These are phyloP conservation scores for Cyanoderma ruficeps DNA, from an alignment of 2,113 vertebrate species.

Conservation along the genomic window DNA sequence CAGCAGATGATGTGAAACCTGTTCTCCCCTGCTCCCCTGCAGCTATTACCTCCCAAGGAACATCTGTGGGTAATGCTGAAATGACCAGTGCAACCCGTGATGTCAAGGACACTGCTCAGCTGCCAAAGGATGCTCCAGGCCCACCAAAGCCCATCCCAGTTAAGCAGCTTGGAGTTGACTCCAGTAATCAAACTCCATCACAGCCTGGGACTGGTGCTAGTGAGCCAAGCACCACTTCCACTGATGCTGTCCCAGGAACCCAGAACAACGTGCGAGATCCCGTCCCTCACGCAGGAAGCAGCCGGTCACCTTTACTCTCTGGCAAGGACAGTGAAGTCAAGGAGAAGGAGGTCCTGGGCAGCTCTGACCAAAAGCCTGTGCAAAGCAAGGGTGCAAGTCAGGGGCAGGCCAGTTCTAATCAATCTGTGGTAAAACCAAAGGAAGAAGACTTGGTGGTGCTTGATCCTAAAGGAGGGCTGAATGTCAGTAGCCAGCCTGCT, in stretches of 20 bases:
- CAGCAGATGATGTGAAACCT: neutral
- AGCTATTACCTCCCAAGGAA: neutral
- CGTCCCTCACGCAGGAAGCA: neutral
- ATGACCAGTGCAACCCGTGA: neutral
- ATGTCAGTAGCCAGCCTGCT: neutral
- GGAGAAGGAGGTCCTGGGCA: neutral
- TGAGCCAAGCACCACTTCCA: neutral
- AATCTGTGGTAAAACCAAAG: neutral
- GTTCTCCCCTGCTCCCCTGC: neutral
- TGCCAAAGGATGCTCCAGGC: neutral
- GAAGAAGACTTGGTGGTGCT: conserved; percentile 28
- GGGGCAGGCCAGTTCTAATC: neutral
- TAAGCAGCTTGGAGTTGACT: conserved; percentile 74
- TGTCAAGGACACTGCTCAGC: neutral
- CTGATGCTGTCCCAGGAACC: neutral
- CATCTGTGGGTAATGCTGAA: neutral
- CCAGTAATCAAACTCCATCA: conserved; percentile 41
- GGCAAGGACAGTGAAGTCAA: neutral
- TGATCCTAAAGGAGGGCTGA: conserved; percentile 16
- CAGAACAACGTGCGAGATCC: neutral
- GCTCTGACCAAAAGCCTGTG: neutral
- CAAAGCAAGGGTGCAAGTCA: conserved; percentile 12
- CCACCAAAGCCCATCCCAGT: conserved; percentile 57
- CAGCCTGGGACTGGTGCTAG: neutral
- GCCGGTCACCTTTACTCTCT: neutral